Conservation (phyloP, 2,113 vertebrate genomes). For the Grammomys surdaster region DNA sequence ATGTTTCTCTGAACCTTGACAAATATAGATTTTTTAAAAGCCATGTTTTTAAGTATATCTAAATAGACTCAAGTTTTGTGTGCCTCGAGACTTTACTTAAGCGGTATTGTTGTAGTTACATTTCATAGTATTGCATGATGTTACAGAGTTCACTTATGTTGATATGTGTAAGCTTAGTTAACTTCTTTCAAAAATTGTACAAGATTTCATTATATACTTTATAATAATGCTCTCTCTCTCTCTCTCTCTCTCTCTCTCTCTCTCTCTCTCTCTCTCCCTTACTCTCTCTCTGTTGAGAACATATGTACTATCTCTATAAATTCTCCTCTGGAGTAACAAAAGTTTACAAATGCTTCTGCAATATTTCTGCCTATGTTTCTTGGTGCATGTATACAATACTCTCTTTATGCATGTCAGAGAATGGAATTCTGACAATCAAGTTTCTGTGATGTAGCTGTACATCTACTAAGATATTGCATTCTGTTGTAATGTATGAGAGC, state of each 20-base stretch:
- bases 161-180: not conserved
- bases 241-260: not conserved
- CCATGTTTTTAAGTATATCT: not conserved
- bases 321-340: slow-evolving; percentile 23
- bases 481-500: not conserved
- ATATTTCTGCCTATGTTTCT: not conserved
- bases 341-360: not conserved
- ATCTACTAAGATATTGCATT: not conserved
- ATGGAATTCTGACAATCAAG: not conserved
- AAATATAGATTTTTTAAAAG: not conserved
- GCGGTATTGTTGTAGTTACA: not conserved
- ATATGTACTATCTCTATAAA: not conserved
- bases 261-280: not conserved
- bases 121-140: not conserved
- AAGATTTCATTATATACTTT: not conserved
- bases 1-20: not conserved
- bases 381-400: not conserved
- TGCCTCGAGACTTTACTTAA: not conserved
- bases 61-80: not conserved
- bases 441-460: not conserved
- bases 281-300: not conserved
- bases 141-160: not conserved
- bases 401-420: not conserved
- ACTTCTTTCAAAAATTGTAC: not conserved
- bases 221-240: not conserved